Evolutionary conservation across 2,888 invertebrate species (phyloP).

Genomic region (Harpagoxenus sublaevis): DNA sequence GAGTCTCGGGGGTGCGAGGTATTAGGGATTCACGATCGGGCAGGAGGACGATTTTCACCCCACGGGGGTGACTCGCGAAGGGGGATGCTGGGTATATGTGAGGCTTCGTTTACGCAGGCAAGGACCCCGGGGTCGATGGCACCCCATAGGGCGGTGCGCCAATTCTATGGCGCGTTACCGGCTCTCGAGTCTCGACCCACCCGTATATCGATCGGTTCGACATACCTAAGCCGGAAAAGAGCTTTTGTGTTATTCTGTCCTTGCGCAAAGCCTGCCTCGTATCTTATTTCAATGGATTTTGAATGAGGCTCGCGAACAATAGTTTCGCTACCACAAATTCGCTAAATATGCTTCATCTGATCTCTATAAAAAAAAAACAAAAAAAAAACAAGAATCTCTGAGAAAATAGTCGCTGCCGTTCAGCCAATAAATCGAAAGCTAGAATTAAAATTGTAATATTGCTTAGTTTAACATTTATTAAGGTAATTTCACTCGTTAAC

Average conservation of each 20-base stretch:
- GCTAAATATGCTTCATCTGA: no score
- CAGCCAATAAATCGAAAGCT: not conserved
- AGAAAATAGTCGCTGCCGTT: not conserved
- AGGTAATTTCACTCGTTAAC: not conserved
- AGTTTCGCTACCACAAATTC: not conserved
- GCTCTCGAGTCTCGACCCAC: conserved; percentile 30
- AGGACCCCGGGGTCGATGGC: conserved; percentile 51
- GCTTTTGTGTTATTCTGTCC: conserved; percentile 13
- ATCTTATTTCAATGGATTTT: not conserved
- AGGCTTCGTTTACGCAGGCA: conserved; percentile 63
- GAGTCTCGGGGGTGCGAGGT: conserved; percentile 80
- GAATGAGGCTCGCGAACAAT: not conserved
- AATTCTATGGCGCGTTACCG: conserved; percentile 62
- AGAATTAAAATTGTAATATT: not conserved
- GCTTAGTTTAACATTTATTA: not conserved
- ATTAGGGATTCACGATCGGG: conserved; percentile 72
- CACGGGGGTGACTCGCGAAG: conserved; percentile 62
- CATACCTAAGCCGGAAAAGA: conserved; percentile 19
- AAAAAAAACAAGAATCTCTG: not conserved
- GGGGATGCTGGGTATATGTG: conserved; percentile 69
- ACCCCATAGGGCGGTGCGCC: conserved; percentile 58
- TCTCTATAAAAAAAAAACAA: no score
- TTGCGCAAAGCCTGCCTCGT: not conserved
- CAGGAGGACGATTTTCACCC: conserved; percentile 61
- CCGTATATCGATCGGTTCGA: conserved; percentile 68